Evolutionary conservation across 2,113 vertebrate species (phyloP), one percentile per base, ranked within the genome.

Genomic region (Bucco capensis): DNA sequence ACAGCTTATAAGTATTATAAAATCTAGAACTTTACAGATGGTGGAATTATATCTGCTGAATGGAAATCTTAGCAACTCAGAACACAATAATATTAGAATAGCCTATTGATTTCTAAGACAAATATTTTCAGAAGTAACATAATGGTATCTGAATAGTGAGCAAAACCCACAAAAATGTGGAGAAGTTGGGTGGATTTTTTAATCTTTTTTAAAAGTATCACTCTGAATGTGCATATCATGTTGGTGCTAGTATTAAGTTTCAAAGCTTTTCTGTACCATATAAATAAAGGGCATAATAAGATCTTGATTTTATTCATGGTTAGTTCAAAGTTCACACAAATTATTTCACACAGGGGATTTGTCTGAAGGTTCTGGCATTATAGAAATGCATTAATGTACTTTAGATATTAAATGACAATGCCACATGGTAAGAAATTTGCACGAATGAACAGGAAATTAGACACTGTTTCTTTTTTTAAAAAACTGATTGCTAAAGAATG

Each of bases 1-100:
- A 96, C 97, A 98, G 97, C 97, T 98, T 98, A 98, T 96, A 98
- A 97, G 97, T 98, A 98, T 98, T 98, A 98, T 97, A 98, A 98
- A 98, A 98, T 96, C 97, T 95, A 97, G 97, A 97, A 98, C 97
- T 97, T 98, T 97, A 93, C 98, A 98, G 98, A 98, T 98, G 98
- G 98, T 64, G 95, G 97, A 96, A 98, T 98, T 97, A 98, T 93
- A 96, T 94, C 94, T 75, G 88, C 96, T 92, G 97, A 97, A 96
- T 96, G 79, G 95, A 97, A 97, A 97, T 95, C 88, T 96, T 96
- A 97, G 96, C 97, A 95, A 95, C 90, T 91, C 89, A 8, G 94
- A 97, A 91, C 94, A 97, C 97, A 97, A 95, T 97, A 94, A 97
- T 97, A 96, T 97, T 95, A 97, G 96, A 97, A 93, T 85, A 93